Evolutionary conservation across 2,888 invertebrate genomes (phyloP).

Genomic region (Netelia virgata): DNA sequence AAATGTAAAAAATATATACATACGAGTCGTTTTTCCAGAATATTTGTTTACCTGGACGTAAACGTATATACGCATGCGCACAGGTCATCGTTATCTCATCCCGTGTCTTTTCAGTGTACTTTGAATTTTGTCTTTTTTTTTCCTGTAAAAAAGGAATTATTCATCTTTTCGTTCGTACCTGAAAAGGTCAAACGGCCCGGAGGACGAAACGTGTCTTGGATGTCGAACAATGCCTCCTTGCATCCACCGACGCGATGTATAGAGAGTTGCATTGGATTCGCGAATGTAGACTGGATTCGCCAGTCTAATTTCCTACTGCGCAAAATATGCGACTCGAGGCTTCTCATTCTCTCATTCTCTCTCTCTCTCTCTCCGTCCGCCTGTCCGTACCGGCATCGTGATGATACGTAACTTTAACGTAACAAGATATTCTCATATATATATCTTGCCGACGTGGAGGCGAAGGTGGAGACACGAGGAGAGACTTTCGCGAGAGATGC

Average conservation of each 20-base stretch:
- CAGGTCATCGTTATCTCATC: constrained; percentile 52
- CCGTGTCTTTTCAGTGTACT: constrained; percentile 32
- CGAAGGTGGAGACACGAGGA: constrained; percentile 27
- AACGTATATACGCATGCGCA: constrained; percentile 23
- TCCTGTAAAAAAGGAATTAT: neutral
- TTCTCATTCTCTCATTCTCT: no score
- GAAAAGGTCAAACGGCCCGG: constrained; percentile 62
- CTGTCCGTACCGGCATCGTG: neutral
- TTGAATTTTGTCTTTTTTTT: neutral
- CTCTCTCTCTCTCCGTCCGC: constrained; percentile 1
- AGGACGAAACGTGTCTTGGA: constrained; percentile 54
- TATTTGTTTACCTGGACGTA: neutral
- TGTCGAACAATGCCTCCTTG: constrained; percentile 63
- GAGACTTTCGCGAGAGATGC: constrained; percentile 61
- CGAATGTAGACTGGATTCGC: constrained; percentile 49
- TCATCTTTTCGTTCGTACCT: constrained; percentile 34
- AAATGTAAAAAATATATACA: no score
- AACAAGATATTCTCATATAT: constrained; percentile 54
- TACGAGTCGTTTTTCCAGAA: no score
- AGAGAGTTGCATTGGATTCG: constrained; percentile 42
- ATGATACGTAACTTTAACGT: constrained; percentile 60
- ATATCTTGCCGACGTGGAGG: constrained; percentile 28
- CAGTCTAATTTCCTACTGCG: constrained; percentile 52
- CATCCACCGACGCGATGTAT: constrained; percentile 23
- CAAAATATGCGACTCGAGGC: constrained; percentile 27